Percentiles rank a stretch among this genome's conserved stretches.
Evolutionary conservation across 1,140 invertebrate genomes (phyloP).

Genomic region (Cephus cinctus): DNA sequence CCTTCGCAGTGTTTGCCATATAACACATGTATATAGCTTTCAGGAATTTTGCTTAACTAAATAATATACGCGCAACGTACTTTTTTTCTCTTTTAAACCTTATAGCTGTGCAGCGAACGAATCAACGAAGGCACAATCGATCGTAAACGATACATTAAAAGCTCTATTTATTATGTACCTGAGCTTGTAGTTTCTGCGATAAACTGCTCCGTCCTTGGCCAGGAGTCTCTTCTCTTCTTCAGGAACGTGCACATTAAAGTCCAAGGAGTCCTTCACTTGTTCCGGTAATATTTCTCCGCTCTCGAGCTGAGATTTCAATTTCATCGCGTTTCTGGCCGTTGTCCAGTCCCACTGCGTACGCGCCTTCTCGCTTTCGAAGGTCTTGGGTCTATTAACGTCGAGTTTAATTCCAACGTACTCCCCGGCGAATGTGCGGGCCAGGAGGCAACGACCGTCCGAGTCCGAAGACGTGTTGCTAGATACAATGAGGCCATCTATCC

Average conservation of each 20-base stretch:
- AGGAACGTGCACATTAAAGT: conserved; percentile 56
- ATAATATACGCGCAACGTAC: too few species aligned
- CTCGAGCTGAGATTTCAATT: conserved; percentile 61
- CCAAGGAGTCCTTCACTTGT: conserved; percentile 59
- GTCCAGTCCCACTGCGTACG: conserved; percentile 62
- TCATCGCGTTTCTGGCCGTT: conserved; percentile 59
- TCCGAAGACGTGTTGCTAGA: conserved; percentile 24
- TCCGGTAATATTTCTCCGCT: conserved; percentile 62
- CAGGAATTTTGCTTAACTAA: too few species aligned
- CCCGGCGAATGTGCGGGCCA: conserved; percentile 59
- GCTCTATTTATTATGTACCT: conserved; percentile 29
- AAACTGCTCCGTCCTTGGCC: conserved; percentile 34
- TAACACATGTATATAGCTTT: too few species aligned
- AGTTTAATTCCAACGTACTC: conserved; percentile 63
- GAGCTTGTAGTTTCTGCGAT: conserved; percentile 40
- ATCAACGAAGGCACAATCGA: too few species aligned
- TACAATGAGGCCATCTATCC: conserved; percentile 28
- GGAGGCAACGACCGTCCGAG: conserved; percentile 41
- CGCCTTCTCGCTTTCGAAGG: conserved; percentile 54
- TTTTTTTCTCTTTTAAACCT: too few species aligned
- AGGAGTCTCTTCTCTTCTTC: conserved; percentile 57
- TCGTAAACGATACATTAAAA: neutral
- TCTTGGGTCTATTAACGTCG: conserved; percentile 52
- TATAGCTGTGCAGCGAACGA: too few species aligned
- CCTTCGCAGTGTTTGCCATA: too few species aligned